phyloP scores from a whole-genome alignment of 2,888 invertebrate species.

The Spilosoma lubricipeda region DNA sequence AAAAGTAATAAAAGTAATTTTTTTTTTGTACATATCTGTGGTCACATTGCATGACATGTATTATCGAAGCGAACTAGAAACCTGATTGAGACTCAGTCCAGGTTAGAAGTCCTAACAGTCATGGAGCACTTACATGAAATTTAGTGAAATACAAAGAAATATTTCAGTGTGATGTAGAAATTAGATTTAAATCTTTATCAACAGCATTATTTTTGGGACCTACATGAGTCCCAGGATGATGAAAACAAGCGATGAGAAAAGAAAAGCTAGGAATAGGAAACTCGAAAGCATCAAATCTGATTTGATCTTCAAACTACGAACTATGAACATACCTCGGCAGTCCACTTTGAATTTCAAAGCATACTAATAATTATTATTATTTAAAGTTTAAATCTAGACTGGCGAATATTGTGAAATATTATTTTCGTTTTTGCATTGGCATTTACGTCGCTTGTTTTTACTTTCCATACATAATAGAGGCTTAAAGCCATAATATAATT shows the following conservation, averaged over 20 bases:
- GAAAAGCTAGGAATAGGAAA: neutral
- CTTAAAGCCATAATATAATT: slow-evolving; percentile 77
- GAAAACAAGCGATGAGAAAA: slow-evolving; percentile 47
- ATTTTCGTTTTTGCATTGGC: neutral
- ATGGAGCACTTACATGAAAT: neutral
- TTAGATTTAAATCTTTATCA: slow-evolving; percentile 42
- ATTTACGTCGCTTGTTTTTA: slow-evolving; percentile 23
- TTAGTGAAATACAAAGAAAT: slow-evolving; percentile 12
- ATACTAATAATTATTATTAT: neutral
- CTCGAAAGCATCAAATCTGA: neutral
- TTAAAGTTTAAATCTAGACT: neutral
- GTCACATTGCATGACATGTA: slow-evolving; percentile 46
- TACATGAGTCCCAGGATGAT: slow-evolving; percentile 59
- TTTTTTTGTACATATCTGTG: slow-evolving; percentile 52
- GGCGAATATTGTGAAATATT: neutral
- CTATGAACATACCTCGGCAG: neutral
- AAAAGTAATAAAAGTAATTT: slow-evolving; percentile 41
- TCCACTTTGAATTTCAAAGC: neutral
- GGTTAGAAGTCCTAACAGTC: slow-evolving; percentile 3
- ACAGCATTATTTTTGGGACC: slow-evolving; percentile 73
- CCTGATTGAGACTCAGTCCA: neutral
- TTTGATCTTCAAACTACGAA: neutral
- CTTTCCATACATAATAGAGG: slow-evolving; percentile 43
- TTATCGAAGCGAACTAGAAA: slow-evolving; percentile 10
- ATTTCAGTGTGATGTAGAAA: slow-evolving; percentile 53